Conservation (phyloP, 2,797 vertebrate species). For the Chlorospingus semifuscus region DNA sequence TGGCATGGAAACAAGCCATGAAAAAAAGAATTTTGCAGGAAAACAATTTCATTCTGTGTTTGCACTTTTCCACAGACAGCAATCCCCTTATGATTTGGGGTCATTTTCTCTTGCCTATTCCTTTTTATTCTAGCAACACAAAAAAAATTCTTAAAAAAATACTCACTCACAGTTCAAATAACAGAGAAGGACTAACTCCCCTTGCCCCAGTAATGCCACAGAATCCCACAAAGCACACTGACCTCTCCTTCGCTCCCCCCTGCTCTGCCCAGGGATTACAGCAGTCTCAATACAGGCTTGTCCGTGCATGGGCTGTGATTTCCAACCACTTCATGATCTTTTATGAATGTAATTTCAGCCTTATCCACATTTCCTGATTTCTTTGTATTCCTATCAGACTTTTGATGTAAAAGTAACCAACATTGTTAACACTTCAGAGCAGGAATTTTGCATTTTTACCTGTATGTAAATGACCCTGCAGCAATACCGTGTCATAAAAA, state of each 20-base stretch:
- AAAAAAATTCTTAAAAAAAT: neutral
- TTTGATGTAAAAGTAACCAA: neutral
- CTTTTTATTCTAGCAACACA: neutral
- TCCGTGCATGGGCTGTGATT: constrained; percentile 29
- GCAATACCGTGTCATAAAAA: neutral
- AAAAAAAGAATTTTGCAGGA: neutral
- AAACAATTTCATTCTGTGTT: constrained; percentile 20
- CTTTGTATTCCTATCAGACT: constrained; percentile 15
- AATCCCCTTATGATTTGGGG: neutral
- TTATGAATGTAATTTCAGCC: constrained; percentile 27
- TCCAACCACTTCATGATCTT: neutral
- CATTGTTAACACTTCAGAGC: neutral
- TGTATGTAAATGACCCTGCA: neutral
- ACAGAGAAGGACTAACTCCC: neutral
- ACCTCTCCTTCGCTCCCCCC: constrained; percentile 33
- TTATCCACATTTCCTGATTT: constrained; percentile 18
- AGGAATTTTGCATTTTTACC: neutral
- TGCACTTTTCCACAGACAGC: neutral
- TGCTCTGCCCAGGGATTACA: constrained; percentile 36
- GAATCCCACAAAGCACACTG: constrained; percentile 40
- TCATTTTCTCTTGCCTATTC: constrained; percentile 26
- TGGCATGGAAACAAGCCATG: constrained; percentile 12
- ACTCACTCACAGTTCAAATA: constrained; percentile 10
- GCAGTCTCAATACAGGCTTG: constrained; percentile 11
- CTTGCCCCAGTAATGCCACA: constrained; percentile 23